phyloP scores from a whole-genome alignment of 2,113 vertebrate species.

The Brachionichthys hirsutus region DNA sequence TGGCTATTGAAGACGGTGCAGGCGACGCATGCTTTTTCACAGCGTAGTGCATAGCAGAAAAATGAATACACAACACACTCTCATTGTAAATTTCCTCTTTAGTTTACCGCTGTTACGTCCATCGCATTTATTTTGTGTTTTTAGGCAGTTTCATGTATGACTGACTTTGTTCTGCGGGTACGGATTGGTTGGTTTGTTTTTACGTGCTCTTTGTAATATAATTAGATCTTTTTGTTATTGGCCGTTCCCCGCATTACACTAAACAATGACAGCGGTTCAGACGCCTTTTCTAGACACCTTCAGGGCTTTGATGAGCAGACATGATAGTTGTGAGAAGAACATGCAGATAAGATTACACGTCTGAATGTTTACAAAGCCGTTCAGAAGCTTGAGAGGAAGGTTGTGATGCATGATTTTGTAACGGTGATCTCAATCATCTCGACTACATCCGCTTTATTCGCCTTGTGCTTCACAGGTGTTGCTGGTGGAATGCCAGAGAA shows the following conservation, averaged over 20 bases:
- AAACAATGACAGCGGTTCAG: not conserved
- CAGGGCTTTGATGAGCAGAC: conserved; percentile 15
- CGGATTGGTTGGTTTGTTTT: not conserved
- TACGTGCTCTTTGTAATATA: not conserved
- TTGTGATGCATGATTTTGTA: conserved; percentile 38
- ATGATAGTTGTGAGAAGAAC: conserved; percentile 5
- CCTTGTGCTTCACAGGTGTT: too few species aligned
- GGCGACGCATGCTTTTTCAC: too few species aligned
- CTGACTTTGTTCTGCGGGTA: conserved; percentile 4
- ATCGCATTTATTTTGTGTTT: too few species aligned
- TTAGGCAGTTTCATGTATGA: conserved; percentile 1
- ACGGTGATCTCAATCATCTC: conserved; percentile 30
- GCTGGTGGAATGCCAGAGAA: not conserved
- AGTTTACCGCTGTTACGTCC: too few species aligned
- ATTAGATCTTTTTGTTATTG: too few species aligned
- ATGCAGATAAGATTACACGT: conserved; percentile 29
- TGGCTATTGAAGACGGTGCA: too few species aligned
- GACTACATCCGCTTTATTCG: too few species aligned
- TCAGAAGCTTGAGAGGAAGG: conserved; percentile 59
- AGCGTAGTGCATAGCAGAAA: too few species aligned
- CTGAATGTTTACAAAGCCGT: conserved; percentile 43
- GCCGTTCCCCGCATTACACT: not conserved
- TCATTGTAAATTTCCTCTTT: too few species aligned
- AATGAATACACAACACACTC: too few species aligned
- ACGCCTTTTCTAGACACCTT: not conserved